Evolutionary conservation across 1,140 invertebrate genomes (phyloP).

Genomic region (Trichonephila clavata): DNA sequence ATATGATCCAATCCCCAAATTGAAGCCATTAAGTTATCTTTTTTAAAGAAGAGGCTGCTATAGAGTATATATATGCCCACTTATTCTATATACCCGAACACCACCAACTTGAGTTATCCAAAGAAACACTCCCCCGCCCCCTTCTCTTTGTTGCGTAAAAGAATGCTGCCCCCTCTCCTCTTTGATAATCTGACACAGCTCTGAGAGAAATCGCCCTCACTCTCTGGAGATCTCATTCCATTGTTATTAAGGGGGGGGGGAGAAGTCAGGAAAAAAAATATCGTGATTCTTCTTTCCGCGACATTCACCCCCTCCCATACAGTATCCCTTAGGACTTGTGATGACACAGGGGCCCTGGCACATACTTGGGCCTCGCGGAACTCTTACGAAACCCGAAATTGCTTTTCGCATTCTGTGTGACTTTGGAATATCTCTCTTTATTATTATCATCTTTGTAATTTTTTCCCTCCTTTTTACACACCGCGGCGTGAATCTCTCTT

Average conservation of each 20-base stretch:
- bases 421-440: constrained; percentile 19
- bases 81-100: neutral
- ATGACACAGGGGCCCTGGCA: constrained; percentile 20
- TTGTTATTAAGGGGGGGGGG: constrained; percentile 16
- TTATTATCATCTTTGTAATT: neutral
- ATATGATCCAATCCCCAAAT: neutral
- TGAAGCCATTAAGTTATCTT: neutral
- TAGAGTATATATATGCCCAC: neutral
- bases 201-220: neutral
- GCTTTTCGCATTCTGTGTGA: constrained; percentile 20
- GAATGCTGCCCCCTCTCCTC: neutral
- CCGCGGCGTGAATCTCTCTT: neutral
- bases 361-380: constrained; percentile 12
- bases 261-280: neutral
- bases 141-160: neutral
- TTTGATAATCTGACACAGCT: constrained; percentile 42
- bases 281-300: constrained; percentile 27
- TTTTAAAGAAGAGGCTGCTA: neutral
- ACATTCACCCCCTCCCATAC: neutral
- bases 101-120: neutral
- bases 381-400: constrained; percentile 49
- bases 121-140: neutral
- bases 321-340: neutral
- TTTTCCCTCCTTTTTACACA: neutral
- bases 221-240: constrained; percentile 48